Percentiles rank a stretch among this genome's conserved stretches.
Conservation (phyloP, 2,888 invertebrate genomes). For the Drosophila emarginata region DNA sequence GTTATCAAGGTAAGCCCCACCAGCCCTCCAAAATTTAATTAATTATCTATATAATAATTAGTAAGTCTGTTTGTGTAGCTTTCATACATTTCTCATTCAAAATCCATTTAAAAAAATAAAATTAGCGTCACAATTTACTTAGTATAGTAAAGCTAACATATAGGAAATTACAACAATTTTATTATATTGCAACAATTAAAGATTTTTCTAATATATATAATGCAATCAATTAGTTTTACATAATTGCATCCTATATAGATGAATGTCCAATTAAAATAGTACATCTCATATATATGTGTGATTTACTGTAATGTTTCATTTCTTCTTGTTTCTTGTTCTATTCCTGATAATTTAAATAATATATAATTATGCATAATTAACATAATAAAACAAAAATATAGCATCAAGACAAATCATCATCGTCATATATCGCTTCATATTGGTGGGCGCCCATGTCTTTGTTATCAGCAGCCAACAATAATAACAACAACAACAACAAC, state of each 20-base stretch:
- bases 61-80: not conserved
- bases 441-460: constrained; percentile 62
- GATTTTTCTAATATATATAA: not conserved
- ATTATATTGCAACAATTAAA: no score
- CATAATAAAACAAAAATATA: constrained; percentile 25
- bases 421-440: constrained; percentile 64
- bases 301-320: constrained; percentile 32
- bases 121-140: no score
- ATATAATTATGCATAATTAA: constrained; percentile 9
- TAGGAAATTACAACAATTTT: no score
- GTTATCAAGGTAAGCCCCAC: constrained; percentile 69
- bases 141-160: no score
- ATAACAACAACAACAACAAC: constrained; percentile 28
- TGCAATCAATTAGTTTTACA: not conserved
- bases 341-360: constrained; percentile 31
- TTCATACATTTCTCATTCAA: not conserved
- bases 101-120: no score
- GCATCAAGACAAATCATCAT: constrained; percentile 63
- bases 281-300: constrained; percentile 26
- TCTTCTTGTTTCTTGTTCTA: constrained; percentile 44
- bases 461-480: constrained; percentile 36
- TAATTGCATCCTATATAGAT: not conserved
- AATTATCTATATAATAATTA: no score
- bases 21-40: no score
- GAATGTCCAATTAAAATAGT: not conserved